Base-by-base conservation (phyloP, 1,140 invertebrate species). In the Cardiocondyla obscurior region DNA sequence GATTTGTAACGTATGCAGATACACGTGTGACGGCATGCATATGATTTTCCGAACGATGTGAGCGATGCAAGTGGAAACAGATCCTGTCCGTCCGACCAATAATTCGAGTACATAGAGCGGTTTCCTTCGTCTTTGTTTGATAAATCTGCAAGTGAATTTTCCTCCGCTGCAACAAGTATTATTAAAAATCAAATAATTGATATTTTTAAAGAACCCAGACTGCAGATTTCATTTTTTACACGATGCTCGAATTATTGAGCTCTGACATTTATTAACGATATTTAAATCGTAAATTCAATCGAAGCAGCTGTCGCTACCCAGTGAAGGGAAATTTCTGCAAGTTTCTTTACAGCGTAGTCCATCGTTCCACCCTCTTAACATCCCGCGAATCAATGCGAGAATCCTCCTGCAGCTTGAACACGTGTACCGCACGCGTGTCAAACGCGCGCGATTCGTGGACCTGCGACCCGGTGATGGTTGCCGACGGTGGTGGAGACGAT, bases 341-440 rank as follows among this genome's bases (percentile, higher is more conserved):
- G n/a, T n/a, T n/a, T n/a, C n/a, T n/a, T n/a, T n/a, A n/a, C n/a
- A n/a, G 10, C 3, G n/a, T 33, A 39, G n/a, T 19, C 33, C 25
- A 16, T 53, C n/a, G 12, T 1, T 0, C 12, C 36, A 55, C 7
- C 33, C 33, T 16, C 39, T 36, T n/a, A n/a, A 39, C 2, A 30
- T 70, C 25, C 14, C 39, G 39, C 36, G 25, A 30, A 70, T 81
- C 19, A 46, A 30, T 42, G 58, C 14, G 55, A 57, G 74, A 87
- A 81, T 86, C 85, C 62, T 44, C 62, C 58, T n/a, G 65, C 76
- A 86, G 73, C 81, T 81, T 69, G 84, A 81, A 86, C 86, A 87
- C 85, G 85, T 86, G 85, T 81, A 81, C 67, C 79, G 58, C 49
- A 42, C 76, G 69, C 30, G 46, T 81, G 44, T 58, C 36, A 84